These are phyloP conservation scores for Sarcophaga peregrina DNA, from an alignment of 1,140 invertebrate genomes.

Conservation along the genomic window DNA sequence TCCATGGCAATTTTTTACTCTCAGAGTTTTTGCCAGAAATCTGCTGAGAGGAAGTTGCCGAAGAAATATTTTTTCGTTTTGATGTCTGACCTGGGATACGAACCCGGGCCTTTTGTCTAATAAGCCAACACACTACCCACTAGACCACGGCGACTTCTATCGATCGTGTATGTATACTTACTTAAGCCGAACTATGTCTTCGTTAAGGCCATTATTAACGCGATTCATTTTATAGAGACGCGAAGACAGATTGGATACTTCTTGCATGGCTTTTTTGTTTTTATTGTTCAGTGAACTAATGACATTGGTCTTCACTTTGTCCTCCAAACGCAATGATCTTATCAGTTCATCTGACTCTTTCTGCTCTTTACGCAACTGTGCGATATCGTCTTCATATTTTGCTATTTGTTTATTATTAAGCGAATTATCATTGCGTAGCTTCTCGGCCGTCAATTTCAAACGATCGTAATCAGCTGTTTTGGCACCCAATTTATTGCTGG, in stretches of 20 bases:
- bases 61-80: no score
- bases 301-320: constrained; percentile 45
- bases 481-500: constrained; percentile 45
- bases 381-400: constrained; percentile 53
- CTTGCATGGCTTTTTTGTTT: constrained; percentile 45
- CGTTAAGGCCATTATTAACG: constrained; percentile 39
- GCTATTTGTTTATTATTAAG: constrained; percentile 46
- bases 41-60: no score
- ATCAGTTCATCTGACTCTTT: constrained; percentile 53
- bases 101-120: no score
- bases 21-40: no score
- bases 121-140: no score
- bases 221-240: constrained; percentile 46
- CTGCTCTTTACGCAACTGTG: constrained; percentile 48
- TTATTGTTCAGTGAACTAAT: constrained; percentile 42
- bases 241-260: constrained; percentile 40
- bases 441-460: constrained; percentile 51
- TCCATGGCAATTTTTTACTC: no score
- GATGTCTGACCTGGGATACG: no score
- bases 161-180: neutral
- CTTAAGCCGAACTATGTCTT: constrained; percentile 44
- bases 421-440: constrained; percentile 52
- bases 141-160: no score
- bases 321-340: constrained; percentile 40
- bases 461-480: constrained; percentile 52